Base-by-base conservation (phyloP, 2,888 invertebrate genomes). In the Leuctra nigra region DNA sequence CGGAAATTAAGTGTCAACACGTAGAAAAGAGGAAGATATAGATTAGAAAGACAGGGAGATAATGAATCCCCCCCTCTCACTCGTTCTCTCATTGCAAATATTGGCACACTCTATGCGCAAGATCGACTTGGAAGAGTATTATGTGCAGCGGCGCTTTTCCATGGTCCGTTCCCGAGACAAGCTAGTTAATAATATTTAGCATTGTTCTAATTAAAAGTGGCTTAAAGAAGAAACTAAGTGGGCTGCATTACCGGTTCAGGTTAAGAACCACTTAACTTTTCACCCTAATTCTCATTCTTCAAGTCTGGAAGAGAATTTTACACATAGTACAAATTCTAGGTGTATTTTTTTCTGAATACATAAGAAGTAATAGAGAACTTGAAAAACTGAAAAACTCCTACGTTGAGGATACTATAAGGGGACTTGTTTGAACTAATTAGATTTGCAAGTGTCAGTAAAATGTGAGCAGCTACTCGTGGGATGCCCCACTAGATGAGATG, bases 1-100 rank as follows among this genome's bases (percentile, higher is more conserved):
- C 60, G 60, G 60, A 60, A 60, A 60, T 60, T 57, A 60, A 60
- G 60, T 60, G 60, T 60, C 60, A 60, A 60, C 60, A 60, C 50
- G 55, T 35, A 56, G 56, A 52, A 52, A 59, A 59, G 53, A 54
- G 59, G 53, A 55, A 57, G 57, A 57, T 53, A 57, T 57, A 57
- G 57, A 57, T 54, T 57, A 54, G 53, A 57, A 57, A 53, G 54
- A 57, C 50, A 18, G n/a, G n/a, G 53, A 57, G 57, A 57, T 57
- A 57, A 50, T 50, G 50, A 50, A 50, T 35, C 50, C 25, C 53
- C 53, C 46, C 18, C 29, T 54, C 44, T 33, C 46, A 44, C 54
- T 54, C 44, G 24, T 44, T 44, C 23, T 22, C 44, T n/a, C 24
- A 46, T 46, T 23, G 47, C 16, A 46, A 20, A 22, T 46, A 22